phyloP scores from a whole-genome alignment of 2,888 invertebrate genomes.

The Xylophagus ater region DNA sequence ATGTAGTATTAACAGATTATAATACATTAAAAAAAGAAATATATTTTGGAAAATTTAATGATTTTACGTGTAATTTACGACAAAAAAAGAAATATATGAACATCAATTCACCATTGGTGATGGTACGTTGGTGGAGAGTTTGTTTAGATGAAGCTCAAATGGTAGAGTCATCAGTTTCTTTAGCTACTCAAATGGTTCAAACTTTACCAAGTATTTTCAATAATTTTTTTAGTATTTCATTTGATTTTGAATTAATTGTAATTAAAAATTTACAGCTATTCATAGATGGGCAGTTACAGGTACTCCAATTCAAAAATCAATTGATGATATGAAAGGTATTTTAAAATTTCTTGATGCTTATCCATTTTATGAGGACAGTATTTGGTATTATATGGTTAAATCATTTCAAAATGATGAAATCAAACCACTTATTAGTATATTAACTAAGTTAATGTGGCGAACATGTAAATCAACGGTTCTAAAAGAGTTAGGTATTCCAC shows the following conservation, averaged over 20 bases:
- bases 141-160: conserved; percentile 73
- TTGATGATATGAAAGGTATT: conserved; percentile 41
- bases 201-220: conserved; percentile 24
- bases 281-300: conserved; percentile 69
- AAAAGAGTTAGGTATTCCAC: conserved; percentile 55
- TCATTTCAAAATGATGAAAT: conserved; percentile 20
- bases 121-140: conserved; percentile 65
- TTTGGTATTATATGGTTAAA: conserved; percentile 27
- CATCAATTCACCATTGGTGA: conserved; percentile 53
- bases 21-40: conserved; percentile 51
- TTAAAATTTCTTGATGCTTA: conserved; percentile 37
- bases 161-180: conserved; percentile 50
- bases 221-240: not conserved
- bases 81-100: conserved; percentile 51
- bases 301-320: conserved; percentile 52
- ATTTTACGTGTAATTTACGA: conserved; percentile 38
- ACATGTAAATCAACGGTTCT: conserved; percentile 55
- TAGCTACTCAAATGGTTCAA: conserved; percentile 42
- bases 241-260: not conserved
- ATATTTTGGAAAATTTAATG: conserved; percentile 44
- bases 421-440: conserved; percentile 37
- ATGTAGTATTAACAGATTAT: conserved; percentile 65
- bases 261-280: conserved; percentile 40
- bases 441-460: conserved; percentile 55
- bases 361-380: conserved; percentile 23